Percentiles rank a stretch among this genome's conserved stretches.
These are phyloP conservation scores for Lophotis ruficrista DNA, from an alignment of 2,113 vertebrate species.

Conservation along the genomic window DNA sequence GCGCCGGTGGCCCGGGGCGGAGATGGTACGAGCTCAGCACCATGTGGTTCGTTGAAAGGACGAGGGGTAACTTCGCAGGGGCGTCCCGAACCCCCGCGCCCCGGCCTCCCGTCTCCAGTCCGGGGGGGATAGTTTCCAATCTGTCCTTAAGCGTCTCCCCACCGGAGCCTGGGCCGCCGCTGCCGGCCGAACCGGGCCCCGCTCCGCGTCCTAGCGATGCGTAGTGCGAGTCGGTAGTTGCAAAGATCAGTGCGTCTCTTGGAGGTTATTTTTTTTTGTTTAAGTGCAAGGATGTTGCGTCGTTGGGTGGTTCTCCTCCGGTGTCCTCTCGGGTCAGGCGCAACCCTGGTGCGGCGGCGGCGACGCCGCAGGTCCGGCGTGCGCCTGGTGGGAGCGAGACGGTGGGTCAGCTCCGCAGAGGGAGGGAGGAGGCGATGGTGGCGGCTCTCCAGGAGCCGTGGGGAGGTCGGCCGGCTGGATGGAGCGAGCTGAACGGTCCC, in stretches of 20 bases:
- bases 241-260: slow-evolving; percentile 64
- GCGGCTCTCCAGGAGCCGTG: accelerated
- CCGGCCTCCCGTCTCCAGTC: neutral
- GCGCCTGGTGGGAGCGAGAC: neutral
- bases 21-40: slow-evolving; percentile 72
- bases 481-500: neutral
- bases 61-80: neutral
- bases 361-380: accelerated
- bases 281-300: slow-evolving; percentile 70
- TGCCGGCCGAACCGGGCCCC: neutral
- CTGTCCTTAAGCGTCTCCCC: slow-evolving; percentile 11
- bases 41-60: slow-evolving; percentile 68
- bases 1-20: slow-evolving; percentile 21
- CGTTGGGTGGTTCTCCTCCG: neutral
- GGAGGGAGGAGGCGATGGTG: neutral
- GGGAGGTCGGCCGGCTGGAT: neutral
- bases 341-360: neutral
- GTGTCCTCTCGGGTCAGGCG: neutral
- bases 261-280: neutral
- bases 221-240: slow-evolving; percentile 55
- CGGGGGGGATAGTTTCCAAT: neutral
- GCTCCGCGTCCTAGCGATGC: neutral
- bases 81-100: neutral
- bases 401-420: neutral
- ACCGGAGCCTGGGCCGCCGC: neutral